phyloP scores from a whole-genome alignment of 2,113 vertebrate species.

The Seriola rivoliana region DNA sequence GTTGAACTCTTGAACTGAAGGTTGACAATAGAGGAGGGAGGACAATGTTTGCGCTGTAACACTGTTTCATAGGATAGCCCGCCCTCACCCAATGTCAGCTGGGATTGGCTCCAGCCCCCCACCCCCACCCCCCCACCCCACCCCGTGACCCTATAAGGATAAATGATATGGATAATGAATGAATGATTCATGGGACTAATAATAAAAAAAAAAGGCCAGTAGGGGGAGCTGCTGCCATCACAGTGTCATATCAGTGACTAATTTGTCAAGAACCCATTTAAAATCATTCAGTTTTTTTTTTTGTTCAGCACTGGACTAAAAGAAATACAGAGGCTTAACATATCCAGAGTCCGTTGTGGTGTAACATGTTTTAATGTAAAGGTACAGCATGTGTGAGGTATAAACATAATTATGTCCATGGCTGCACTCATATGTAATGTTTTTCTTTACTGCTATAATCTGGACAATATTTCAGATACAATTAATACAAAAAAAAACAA shows the following conservation, averaged over 20 bases:
- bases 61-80: no score
- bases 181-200: not conserved
- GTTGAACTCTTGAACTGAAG: not conserved
- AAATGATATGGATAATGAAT: no score
- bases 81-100: no score
- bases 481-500: slow-evolving; percentile 8
- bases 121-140: no score
- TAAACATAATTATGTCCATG: slow-evolving; percentile 52
- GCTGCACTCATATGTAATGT: slow-evolving; percentile 36
- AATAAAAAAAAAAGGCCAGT: slow-evolving; percentile 1
- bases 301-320: not conserved
- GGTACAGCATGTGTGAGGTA: slow-evolving; percentile 43
- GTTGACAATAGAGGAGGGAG: not conserved
- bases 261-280: not conserved
- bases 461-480: not conserved
- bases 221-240: slow-evolving; percentile 32
- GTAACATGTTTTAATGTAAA: slow-evolving; percentile 52
- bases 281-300: not conserved
- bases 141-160: no score
- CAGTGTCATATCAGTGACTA: not conserved
- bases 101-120: no score
- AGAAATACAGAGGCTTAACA: not conserved
- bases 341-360: not conserved
- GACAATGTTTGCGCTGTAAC: no score
- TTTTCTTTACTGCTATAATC: slow-evolving; percentile 8